Conservation (phyloP, 2,113 vertebrate species). For the Rhadina sibilatrix region DNA sequence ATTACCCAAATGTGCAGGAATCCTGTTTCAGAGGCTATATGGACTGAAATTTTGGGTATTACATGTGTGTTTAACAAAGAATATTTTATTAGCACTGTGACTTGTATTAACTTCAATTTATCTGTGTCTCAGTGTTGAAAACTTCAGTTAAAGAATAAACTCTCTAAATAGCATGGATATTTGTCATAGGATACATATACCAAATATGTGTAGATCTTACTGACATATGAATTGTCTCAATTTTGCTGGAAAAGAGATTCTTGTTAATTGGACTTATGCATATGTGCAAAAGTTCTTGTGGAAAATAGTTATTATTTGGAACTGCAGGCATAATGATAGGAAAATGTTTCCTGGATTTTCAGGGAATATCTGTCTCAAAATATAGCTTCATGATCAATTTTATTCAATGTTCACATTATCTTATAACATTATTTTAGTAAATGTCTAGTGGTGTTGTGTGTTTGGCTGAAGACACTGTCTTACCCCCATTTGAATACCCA, state of each 20-base stretch:
- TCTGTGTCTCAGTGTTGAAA: background rate
- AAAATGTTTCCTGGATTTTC: background rate
- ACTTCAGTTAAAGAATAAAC: background rate
- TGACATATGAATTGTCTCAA: background rate
- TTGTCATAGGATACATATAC: background rate
- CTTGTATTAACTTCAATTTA: background rate
- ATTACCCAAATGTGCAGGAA: background rate
- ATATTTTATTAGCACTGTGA: background rate
- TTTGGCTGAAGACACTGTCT: background rate
- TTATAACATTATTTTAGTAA: background rate
- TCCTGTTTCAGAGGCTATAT: background rate
- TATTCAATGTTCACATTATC: background rate
- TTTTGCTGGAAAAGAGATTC: background rate
- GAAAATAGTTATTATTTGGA: background rate
- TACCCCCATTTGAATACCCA: background rate
- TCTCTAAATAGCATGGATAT: background rate
- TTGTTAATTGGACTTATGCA: background rate
- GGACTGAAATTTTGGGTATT: background rate
- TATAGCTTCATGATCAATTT: background rate
- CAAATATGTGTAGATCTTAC: background rate
- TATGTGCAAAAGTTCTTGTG: background rate
- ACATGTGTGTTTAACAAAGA: background rate
- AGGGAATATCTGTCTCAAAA: background rate
- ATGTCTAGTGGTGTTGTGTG: background rate
- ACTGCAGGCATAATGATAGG: too few relatives aligned